Evolutionary conservation across 2,797 vertebrate species (phyloP).

Genomic region (Chanos chanos): DNA sequence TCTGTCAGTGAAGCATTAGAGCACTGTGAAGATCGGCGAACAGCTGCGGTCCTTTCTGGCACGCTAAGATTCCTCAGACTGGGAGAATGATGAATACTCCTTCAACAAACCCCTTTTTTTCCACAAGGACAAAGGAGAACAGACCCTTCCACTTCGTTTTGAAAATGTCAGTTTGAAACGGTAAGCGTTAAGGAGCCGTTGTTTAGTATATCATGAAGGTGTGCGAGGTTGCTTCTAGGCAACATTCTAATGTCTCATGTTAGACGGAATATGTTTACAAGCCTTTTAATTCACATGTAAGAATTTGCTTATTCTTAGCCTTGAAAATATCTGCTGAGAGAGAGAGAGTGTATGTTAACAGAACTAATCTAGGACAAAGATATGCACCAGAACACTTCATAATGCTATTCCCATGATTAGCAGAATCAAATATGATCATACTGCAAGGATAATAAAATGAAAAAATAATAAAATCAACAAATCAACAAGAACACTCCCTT

Average conservation of each 20-base stretch:
- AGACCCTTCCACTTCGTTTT: constrained; percentile 17
- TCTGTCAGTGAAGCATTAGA: constrained; percentile 53
- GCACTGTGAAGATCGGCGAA: constrained; percentile 50
- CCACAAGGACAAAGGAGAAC: constrained; percentile 25
- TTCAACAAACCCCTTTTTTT: constrained; percentile 13
- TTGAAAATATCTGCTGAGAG: not conserved
- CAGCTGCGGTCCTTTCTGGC: constrained; percentile 61
- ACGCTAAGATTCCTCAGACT: constrained; percentile 31
- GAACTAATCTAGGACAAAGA: constrained; percentile 5
- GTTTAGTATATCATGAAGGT: too few species aligned
- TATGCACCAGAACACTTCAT: constrained; percentile 11
- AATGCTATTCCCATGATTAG: constrained; percentile 25
- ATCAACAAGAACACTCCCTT: constrained; percentile 44
- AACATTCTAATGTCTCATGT: constrained; percentile 16
- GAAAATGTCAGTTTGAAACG: not conserved
- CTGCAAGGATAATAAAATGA: constrained; percentile 5
- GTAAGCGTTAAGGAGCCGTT: not conserved
- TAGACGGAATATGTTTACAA: constrained; percentile 9
- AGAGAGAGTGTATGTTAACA: not conserved
- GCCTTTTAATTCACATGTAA: not conserved
- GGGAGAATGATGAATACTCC: constrained; percentile 32
- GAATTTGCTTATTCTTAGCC: not conserved
- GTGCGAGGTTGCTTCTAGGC: not conserved
- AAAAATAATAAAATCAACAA: constrained; percentile 42
- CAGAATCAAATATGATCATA: constrained; percentile 2